Conservation (phyloP, 2,113 vertebrate genomes). For the Mus pahari region DNA sequence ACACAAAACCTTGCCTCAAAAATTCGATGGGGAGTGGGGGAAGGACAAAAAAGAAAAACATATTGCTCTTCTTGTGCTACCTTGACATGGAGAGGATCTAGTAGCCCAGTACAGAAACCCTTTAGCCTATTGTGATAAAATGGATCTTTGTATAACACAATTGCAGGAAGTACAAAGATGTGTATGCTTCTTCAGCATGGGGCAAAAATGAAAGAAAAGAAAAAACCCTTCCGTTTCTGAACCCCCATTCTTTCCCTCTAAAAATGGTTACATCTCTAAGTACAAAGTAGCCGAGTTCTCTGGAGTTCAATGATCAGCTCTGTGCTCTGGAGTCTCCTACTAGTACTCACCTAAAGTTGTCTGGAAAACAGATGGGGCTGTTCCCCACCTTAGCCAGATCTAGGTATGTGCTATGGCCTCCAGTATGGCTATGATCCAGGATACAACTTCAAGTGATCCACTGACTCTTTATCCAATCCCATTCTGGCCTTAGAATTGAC, state of each 20-base stretch:
- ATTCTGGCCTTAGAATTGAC: not conserved
- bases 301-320: not conserved
- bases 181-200: too few relatives aligned
- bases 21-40: not conserved
- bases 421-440: not conserved
- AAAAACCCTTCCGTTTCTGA: too few relatives aligned
- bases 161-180: not conserved
- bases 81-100: not conserved
- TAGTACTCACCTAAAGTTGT: not conserved
- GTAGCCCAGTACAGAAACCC: not conserved
- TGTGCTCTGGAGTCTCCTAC: not conserved
- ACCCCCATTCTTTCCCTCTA: too few relatives aligned
- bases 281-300: not conserved
- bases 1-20: not conserved
- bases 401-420: not conserved
- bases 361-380: not conserved
- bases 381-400: not conserved
- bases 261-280: too few relatives aligned
- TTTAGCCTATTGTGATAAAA: constrained; percentile 3
- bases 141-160: not conserved
- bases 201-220: too few relatives aligned
- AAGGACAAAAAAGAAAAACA: not conserved
- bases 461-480: not conserved
- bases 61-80: not conserved
- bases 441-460: not conserved